These are phyloP conservation scores for Pseudococcus jackbeardsleyi DNA, from an alignment of 2,888 invertebrate species.

Conservation along the genomic window DNA sequence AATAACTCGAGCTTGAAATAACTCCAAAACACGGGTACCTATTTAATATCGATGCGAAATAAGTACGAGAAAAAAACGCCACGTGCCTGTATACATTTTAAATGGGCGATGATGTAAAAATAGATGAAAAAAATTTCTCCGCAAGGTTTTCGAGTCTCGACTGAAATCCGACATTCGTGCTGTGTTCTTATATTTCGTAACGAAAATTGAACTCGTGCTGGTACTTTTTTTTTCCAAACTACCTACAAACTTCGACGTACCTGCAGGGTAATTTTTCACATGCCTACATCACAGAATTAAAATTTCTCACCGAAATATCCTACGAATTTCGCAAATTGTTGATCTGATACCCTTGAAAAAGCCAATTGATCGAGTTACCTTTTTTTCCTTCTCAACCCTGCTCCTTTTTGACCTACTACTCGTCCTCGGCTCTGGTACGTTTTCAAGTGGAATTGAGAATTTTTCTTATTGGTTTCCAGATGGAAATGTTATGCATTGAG, in stretches of 20 bases:
- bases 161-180: neutral
- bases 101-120: neutral
- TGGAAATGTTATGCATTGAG: neutral
- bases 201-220: neutral
- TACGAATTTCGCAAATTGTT: neutral
- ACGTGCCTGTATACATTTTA: neutral
- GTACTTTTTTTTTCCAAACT: too few relatives aligned
- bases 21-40: neutral
- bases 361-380: neutral
- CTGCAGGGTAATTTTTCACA: neutral
- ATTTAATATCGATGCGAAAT: neutral
- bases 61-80: neutral
- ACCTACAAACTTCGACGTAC: neutral
- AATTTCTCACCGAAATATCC: neutral
- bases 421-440: neutral
- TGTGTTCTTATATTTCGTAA: neutral
- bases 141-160: neutral
- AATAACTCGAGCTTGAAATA: constrained; percentile 1
- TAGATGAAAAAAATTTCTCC: neutral
- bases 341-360: neutral
- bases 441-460: neutral
- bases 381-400: neutral
- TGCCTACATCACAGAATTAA: too few relatives aligned
- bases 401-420: constrained; percentile 10
- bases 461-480: neutral